Percentiles rank a stretch among this genome's conserved stretches.
These are phyloP conservation scores for Vulpes vulpes DNA, from an alignment of 2,113 vertebrate genomes.

Conservation along the genomic window DNA sequence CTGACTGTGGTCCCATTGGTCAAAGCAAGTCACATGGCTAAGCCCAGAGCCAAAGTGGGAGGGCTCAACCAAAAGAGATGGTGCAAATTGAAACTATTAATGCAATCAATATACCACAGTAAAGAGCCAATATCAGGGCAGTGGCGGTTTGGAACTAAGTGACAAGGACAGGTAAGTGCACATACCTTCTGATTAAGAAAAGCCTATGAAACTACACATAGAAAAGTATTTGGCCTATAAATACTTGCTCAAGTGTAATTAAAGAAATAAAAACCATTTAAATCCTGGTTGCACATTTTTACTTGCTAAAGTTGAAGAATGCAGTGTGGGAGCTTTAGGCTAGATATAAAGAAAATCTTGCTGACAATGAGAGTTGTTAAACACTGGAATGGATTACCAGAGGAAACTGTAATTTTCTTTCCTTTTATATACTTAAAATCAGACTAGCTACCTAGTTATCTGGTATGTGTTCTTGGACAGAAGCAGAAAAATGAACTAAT, in stretches of 20 bases:
- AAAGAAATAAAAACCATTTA: slow-evolving; percentile 64
- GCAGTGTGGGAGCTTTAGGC: slow-evolving; percentile 18
- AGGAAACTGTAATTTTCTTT: slow-evolving; percentile 75
- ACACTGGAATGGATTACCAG: slow-evolving; percentile 70
- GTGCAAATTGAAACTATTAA: neutral
- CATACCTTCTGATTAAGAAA: neutral
- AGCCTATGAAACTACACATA: neutral
- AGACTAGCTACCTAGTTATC: slow-evolving; percentile 72
- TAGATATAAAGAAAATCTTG: slow-evolving; percentile 72
- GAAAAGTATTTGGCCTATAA: neutral
- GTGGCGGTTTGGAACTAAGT: neutral
- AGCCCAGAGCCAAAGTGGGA: neutral
- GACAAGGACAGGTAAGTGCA: neutral
- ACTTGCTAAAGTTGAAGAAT: slow-evolving; percentile 63
- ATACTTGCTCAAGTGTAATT: slow-evolving; percentile 58
- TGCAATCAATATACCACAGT: neutral
- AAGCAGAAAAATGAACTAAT: slow-evolving; percentile 76
- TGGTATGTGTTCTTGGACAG: slow-evolving; percentile 70
- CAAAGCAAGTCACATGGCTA: neutral
- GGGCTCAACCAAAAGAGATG: neutral
- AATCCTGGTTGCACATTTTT: slow-evolving; percentile 40
- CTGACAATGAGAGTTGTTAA: slow-evolving; percentile 76
- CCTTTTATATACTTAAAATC: slow-evolving; percentile 71
- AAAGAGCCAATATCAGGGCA: neutral
- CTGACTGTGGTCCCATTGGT: neutral